Base-by-base conservation (phyloP, 2,113 vertebrate species). In the Girardinichthys multiradiatus region DNA sequence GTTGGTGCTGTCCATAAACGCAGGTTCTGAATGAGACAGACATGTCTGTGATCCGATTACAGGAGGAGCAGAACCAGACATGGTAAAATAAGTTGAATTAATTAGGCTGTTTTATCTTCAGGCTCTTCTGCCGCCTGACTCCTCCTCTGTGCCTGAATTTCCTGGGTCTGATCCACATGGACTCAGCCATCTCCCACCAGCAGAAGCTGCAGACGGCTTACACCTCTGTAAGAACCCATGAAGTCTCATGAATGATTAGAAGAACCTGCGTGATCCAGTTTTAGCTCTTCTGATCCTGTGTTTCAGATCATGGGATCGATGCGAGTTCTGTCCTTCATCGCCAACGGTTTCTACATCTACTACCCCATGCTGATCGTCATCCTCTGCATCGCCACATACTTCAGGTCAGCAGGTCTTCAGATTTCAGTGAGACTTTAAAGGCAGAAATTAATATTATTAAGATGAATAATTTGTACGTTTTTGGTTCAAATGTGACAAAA, bases 301-400 rank as follows among this genome's bases (percentile, higher is more conserved):
- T 64, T 58, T 48, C 86, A 99, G 98, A 99, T 99, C 91, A 99
- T 99, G 98, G 98, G 98, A 33, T 98, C 97, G 1, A 97, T 99
- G 97, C 94, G 76, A 31, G 98, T 99, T 9, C 93, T 99, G 5
- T 96, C 96, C 27, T 97, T 99, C 80, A 96, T 99, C 72, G 98
- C 98, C 62, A 95, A 98, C 77, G 97, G 96, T 27, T 99, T 99
- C 92, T 99, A 99, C 84, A 99, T 99, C 89, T 99, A 99, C 89
- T 99, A 99, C 80, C 98, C 98, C 67, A 99, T 99, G 96, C 92
- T 99, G 89, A 97, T 99, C 7, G 95, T 99, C n/a, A 94, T 99
- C 91, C 97, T 99, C 61, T 99, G 98, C 80, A 96, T 99, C 79
- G 98, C 98, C 75, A 99, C 98, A 1, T 99, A 98, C 87, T 99